Evolutionary conservation across 2,113 vertebrate genomes (phyloP), one percentile per base, ranked within the genome.

Genomic region (Hipposideros armiger): DNA sequence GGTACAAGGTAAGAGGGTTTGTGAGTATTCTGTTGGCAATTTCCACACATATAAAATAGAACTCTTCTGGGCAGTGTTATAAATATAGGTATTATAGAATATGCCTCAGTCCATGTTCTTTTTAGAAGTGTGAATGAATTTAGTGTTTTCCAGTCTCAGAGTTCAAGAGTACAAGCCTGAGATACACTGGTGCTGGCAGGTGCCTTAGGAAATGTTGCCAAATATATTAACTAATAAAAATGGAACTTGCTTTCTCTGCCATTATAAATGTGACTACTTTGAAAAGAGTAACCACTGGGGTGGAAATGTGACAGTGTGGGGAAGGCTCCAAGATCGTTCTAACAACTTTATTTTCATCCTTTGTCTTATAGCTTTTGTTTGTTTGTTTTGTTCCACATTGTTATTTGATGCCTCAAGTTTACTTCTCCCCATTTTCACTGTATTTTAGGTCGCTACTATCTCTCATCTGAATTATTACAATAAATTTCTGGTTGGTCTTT

Each of bases 221-320:
- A 94, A 96, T 94, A 93, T 91, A 89, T 96, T 95, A 97, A 94
- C 67, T 87, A 85, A 86, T 91, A 84, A 92, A 96, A 97, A 80
- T 52, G 60, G 78, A 91, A 92, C 47, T 91, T 89, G 77, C 88
- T 42, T 90, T 88, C 60, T 92, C 85, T 94, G 69, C 66, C 5
- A 20, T 81, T 58, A 91, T 60, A 78, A 83, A 76, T 64, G 73
- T 73, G 81, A 54, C 70, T 84, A 30, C 80, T 47, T 62, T 4
- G 19, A 22, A 24, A 70, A 73, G 56, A 36, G 36, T n/a, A 58
- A 84, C 52, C 36, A 56, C 60, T 45, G 7, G 40, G 20, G 45
- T 81, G 24, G 20, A 56, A 90, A 84, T 28, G 50, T 32, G 76
- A 30, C 42, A 11, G n/a, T 54, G 58, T 2, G 45, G 17, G 14